Percentiles rank a stretch among this genome's conserved stretches.
phyloP scores from a whole-genome alignment of 2,113 vertebrate genomes.

The Acrocephalus arundinaceus region DNA sequence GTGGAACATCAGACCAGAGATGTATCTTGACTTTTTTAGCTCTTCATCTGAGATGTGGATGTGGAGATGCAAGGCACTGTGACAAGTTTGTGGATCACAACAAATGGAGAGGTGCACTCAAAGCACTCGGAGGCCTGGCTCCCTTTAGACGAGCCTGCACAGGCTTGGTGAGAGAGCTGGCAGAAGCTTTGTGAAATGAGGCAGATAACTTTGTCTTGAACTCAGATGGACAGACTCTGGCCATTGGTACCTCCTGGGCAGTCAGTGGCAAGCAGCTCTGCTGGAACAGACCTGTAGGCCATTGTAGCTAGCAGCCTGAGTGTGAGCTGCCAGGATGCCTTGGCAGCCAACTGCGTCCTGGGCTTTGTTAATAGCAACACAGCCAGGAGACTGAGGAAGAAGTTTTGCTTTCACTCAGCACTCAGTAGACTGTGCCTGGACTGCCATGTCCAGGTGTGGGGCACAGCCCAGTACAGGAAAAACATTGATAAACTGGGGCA shows the following conservation, averaged over 20 bases:
- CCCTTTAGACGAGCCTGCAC: not conserved
- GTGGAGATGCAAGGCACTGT: not conserved
- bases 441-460: not conserved
- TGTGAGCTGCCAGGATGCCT: not conserved
- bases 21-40: not conserved
- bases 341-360: not conserved
- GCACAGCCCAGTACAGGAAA: not conserved
- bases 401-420: not conserved
- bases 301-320: not conserved
- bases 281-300: not conserved
- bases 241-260: not conserved
- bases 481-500: not conserved
- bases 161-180: not conserved
- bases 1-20: not conserved
- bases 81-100: not conserved
- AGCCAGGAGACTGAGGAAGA: not conserved
- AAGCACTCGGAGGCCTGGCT: not conserved
- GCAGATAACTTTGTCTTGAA: not conserved
- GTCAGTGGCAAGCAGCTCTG: not conserved
- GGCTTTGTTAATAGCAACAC: not conserved
- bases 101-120: not conserved
- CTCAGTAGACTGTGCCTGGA: not conserved
- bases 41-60: not conserved
- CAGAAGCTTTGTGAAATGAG: not conserved
- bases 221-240: not conserved